Percentiles rank a stretch among this genome's conserved stretches.
phyloP scores from a whole-genome alignment of 2,888 invertebrate genomes.

The Oligia strigilis region DNA sequence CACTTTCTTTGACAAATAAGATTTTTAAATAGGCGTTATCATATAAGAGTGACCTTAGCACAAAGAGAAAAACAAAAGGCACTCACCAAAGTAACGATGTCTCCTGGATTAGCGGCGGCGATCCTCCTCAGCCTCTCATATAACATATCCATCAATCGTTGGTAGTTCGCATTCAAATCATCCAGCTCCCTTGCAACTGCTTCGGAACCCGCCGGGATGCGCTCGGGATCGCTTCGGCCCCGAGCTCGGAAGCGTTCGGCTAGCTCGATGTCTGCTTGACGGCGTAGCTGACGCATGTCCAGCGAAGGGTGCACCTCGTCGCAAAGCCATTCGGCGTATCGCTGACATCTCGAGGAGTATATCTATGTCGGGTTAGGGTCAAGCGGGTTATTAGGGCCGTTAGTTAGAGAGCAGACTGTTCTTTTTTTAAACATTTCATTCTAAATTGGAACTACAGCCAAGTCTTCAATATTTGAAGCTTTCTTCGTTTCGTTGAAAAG shows the following conservation, averaged over 20 bases:
- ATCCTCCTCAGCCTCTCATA: slow-evolving; percentile 93
- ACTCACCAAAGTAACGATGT: slow-evolving; percentile 94
- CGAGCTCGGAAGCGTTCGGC: slow-evolving; percentile 82
- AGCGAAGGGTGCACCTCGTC: slow-evolving; percentile 95
- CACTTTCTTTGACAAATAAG: background rate
- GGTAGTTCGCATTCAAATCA: slow-evolving; percentile 94
- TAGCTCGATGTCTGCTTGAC: slow-evolving; percentile 84
- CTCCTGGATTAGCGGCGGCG: slow-evolving; percentile 92
- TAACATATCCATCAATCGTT: slow-evolving; percentile 92
- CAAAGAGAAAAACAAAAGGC: slow-evolving; percentile 48
- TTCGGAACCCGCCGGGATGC: slow-evolving; percentile 92
- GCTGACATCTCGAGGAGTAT: slow-evolving; percentile 95
- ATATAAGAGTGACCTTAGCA: background rate
- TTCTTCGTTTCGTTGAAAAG: slow-evolving; percentile 31
- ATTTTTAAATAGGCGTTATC: background rate
- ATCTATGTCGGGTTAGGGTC: slow-evolving; percentile 92
- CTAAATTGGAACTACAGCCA: background rate
- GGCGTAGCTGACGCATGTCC: slow-evolving; percentile 90
- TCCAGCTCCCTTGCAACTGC: slow-evolving; percentile 94
- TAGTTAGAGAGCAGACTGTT: slow-evolving; percentile 81
- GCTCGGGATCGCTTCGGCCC: slow-evolving; percentile 76
- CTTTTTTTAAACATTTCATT: slow-evolving; percentile 36
- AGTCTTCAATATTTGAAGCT: background rate
- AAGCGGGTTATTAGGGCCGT: slow-evolving; percentile 89
- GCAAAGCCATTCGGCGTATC: slow-evolving; percentile 95